phyloP scores from a whole-genome alignment of 1,140 invertebrate species.

The Contarinia nasturtii region DNA sequence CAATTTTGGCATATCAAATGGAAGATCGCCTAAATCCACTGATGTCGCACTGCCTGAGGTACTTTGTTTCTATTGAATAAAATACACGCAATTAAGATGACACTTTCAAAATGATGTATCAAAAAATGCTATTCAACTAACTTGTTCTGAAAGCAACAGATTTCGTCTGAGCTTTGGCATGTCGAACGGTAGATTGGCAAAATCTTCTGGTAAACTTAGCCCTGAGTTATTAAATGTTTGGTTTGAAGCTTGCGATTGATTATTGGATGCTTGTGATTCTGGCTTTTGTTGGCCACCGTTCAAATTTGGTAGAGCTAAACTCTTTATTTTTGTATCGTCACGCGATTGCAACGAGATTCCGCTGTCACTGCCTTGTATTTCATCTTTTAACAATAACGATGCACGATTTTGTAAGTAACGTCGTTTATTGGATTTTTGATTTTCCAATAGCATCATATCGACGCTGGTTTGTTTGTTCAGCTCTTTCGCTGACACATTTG shows the following conservation, averaged over 20 bases:
- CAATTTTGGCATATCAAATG: constrained; percentile 79
- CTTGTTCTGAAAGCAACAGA: constrained; percentile 16
- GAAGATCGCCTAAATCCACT: constrained; percentile 56
- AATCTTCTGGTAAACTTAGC: constrained; percentile 25
- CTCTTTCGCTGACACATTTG: constrained; percentile 46
- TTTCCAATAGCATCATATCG: no score
- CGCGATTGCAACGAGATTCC: constrained; percentile 67
- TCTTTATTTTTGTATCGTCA: constrained; percentile 42
- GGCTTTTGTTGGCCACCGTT: constrained; percentile 10
- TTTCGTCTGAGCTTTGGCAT: constrained; percentile 72
- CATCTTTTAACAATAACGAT: constrained; percentile 20
- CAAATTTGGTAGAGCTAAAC: constrained; percentile 33
- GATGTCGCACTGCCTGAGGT: constrained; percentile 51
- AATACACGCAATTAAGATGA: no score
- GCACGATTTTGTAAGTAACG: constrained; percentile 22
- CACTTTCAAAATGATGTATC: not conserved
- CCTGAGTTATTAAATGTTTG: not conserved
- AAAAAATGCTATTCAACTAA: no score
- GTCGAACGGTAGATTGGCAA: constrained; percentile 64
- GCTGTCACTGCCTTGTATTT: constrained; percentile 67
- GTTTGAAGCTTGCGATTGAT: not conserved
- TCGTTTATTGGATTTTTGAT: constrained; percentile 7
- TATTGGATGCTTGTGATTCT: no score
- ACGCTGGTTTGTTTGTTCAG: constrained; percentile 9
- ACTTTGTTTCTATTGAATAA: constrained; percentile 35